Evolutionary conservation across 2,888 invertebrate genomes (phyloP).

Genomic region (Scaptomyza tumidula): DNA sequence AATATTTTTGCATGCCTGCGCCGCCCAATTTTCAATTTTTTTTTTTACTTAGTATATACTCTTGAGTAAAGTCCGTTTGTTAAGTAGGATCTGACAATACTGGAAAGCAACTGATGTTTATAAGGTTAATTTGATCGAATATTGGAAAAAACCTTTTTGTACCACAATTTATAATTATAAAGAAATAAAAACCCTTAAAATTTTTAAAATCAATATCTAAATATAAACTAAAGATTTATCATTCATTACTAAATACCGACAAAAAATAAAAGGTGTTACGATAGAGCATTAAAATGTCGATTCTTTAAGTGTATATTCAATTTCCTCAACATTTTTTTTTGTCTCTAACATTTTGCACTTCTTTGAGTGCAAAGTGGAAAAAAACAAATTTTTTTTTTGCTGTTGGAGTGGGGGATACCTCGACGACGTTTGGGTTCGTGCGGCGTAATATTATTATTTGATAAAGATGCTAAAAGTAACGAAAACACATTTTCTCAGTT

Average conservation of each 20-base stretch:
- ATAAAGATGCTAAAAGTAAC: constrained; percentile 83
- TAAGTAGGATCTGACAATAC: not conserved
- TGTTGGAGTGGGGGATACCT: constrained; percentile 43
- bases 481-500: constrained; percentile 83
- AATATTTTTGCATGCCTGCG: constrained; percentile 72
- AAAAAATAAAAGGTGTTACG: no score
- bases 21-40: constrained; percentile 45
- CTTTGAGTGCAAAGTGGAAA: constrained; percentile 70
- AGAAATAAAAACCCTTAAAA: no score
- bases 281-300: constrained; percentile 33
- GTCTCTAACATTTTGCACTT: constrained; percentile 65
- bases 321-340: constrained; percentile 56
- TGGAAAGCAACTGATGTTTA: no score
- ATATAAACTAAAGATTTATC: no score
- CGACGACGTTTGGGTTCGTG: constrained; percentile 76
- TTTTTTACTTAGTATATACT: constrained; percentile 23
- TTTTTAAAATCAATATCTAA: no score
- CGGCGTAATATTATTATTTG: constrained; percentile 83
- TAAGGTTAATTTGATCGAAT: no score
- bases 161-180: no score
- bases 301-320: constrained; percentile 27
- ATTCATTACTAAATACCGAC: no score
- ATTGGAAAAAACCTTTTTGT: no score
- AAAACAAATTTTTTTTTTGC: constrained; percentile 61
- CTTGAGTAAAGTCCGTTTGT: constrained; percentile 14